phyloP scores from a whole-genome alignment of 2,888 invertebrate genomes.

The Bhutanitis thaidina region DNA sequence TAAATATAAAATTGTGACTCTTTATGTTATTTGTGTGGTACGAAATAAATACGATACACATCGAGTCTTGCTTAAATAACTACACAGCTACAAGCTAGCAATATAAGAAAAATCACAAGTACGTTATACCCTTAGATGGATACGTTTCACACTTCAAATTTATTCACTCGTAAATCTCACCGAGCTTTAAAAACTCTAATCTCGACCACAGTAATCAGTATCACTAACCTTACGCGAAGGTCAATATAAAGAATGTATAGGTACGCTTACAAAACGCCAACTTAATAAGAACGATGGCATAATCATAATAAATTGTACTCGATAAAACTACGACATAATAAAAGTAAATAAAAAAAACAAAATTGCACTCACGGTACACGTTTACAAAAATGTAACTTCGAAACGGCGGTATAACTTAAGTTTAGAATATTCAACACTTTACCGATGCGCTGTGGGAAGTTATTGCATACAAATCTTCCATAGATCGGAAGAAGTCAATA shows the following conservation, averaged over 20 bases:
- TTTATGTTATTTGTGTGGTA: conserved; percentile 40
- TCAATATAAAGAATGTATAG: conserved; percentile 79
- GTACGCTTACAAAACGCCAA: conserved; percentile 73
- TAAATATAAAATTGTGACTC: conserved; percentile 50
- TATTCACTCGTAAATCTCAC: conserved; percentile 53
- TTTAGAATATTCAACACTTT: conserved; percentile 74
- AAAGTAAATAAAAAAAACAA: conserved; percentile 49
- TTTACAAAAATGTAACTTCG: conserved; percentile 42
- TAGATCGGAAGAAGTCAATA: conserved; percentile 54
- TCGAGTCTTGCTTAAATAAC: conserved; percentile 71
- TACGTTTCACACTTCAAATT: conserved; percentile 57
- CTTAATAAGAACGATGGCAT: conserved; percentile 61
- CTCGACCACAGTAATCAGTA: conserved; percentile 69
- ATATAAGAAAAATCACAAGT: conserved; percentile 72
- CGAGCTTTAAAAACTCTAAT: conserved; percentile 58
- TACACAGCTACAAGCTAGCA: conserved; percentile 69
- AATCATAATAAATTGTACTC: conserved; percentile 67
- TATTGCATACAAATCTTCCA: conserved; percentile 57
- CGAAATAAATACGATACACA: conserved; percentile 62
- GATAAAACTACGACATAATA: conserved; percentile 58
- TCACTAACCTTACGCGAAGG: conserved; percentile 79
- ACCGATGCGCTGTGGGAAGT: conserved; percentile 53
- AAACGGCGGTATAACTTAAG: conserved; percentile 51
- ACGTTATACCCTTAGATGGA: conserved; percentile 51
- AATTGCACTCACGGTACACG: conserved; percentile 57